Evolutionary conservation across 2,888 invertebrate species (phyloP).

Genomic region (Halocaridina rubra): DNA sequence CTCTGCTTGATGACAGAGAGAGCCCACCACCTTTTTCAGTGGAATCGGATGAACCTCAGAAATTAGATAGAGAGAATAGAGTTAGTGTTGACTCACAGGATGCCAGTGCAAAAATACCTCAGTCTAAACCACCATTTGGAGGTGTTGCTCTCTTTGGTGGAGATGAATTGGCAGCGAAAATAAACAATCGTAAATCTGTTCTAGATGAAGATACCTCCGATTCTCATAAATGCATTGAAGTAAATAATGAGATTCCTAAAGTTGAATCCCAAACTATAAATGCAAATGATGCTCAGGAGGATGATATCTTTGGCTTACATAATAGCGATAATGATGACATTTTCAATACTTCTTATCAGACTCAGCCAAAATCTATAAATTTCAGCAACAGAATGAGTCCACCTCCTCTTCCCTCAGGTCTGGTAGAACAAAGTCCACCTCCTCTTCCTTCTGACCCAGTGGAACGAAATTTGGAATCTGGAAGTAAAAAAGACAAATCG

Average conservation of each 20-base stretch:
- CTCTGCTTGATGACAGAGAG: not conserved
- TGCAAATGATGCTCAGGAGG: not conserved
- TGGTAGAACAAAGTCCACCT: too few species aligned
- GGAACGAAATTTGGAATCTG: too few species aligned
- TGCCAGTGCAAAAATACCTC: too few species aligned
- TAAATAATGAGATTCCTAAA: too few species aligned
- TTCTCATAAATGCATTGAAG: too few species aligned
- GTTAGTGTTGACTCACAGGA: too few species aligned
- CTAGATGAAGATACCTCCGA: not conserved
- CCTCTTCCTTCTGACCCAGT: too few species aligned
- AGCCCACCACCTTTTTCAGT: not conserved
- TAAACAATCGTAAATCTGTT: slow-evolving; percentile 28
- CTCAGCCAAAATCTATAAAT: not conserved
- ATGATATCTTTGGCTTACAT: not conserved
- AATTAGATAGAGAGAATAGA: not conserved
- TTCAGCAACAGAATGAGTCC: not conserved
- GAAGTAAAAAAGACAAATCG: too few species aligned
- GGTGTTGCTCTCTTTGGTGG: slow-evolving; percentile 58
- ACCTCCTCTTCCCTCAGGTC: slow-evolving; percentile 22
- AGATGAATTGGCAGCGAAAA: slow-evolving; percentile 34
- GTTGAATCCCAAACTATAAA: too few species aligned
- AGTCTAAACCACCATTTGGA: slow-evolving; percentile 51
- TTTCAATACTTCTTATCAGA: not conserved
- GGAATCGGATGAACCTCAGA: too few species aligned
- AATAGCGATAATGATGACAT: slow-evolving; percentile 37